Conservation (phyloP, 2,888 invertebrate species). For the Plagodis pulveraria region DNA sequence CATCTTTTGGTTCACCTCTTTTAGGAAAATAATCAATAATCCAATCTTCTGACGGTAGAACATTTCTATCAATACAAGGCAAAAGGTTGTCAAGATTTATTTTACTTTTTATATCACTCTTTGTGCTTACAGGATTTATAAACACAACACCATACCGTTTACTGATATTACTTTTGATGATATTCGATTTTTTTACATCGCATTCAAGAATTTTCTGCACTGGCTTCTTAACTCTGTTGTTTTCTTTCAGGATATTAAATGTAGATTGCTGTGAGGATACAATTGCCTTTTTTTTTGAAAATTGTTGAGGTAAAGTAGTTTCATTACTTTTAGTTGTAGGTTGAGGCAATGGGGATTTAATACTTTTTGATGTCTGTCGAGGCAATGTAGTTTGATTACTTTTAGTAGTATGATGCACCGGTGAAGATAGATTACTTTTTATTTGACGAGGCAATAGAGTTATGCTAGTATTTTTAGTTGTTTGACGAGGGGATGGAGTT, state of each 20-base stretch:
- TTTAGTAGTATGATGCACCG: conserved; percentile 28
- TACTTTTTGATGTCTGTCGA: conserved; percentile 33
- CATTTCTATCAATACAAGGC: conserved; percentile 60
- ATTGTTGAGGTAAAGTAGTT: not conserved
- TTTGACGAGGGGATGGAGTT: conserved; percentile 31
- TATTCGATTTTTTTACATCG: conserved; percentile 49
- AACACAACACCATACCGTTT: conserved; percentile 75
- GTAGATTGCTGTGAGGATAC: no score
- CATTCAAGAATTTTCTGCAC: conserved; percentile 7
- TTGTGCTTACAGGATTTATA: conserved; percentile 55
- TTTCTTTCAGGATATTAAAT: conserved; percentile 69
- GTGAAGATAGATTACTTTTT: conserved; percentile 40
- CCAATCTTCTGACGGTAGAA: conserved; percentile 77
- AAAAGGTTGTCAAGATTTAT: conserved; percentile 62
- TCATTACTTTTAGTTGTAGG: conserved; percentile 8
- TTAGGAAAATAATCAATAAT: conserved; percentile 76
- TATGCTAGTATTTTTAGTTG: conserved; percentile 8
- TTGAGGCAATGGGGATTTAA: conserved; percentile 35
- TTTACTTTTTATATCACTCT: conserved; percentile 55
- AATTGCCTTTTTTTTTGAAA: not conserved
- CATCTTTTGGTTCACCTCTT: conserved; percentile 71
- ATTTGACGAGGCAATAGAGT: not conserved
- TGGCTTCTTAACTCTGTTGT: conserved; percentile 64
- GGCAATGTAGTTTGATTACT: not conserved
- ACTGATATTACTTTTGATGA: conserved; percentile 53